Evolutionary conservation across 2,113 vertebrate species (phyloP), one percentile per base, ranked within the genome.

Genomic region (Alosa alosa): DNA sequence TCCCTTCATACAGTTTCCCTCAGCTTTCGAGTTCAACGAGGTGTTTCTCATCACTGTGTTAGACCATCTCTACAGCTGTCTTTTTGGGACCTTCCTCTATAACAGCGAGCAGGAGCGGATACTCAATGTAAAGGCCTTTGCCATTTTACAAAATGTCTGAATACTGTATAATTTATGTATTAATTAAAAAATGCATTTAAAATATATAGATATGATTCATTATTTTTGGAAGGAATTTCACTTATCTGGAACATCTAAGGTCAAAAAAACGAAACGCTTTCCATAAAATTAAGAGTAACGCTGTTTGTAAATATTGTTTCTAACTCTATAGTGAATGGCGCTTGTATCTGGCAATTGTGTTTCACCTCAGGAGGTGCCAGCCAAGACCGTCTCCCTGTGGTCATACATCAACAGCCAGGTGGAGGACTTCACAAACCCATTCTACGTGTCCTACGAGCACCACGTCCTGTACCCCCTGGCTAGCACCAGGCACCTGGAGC

Each of bases 21-120:
- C 98, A 84, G 98, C 97, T 0, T 99, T 99, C 90, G 97, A 99
- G 93, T 99, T 99, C 92, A 99, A 98, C 0, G 98, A 99, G 90
- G 91, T 99, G 31, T 98, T 99, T 94, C 94, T 99, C 91, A 94
- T 99, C 90, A 98, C 96, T 6, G 95, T 98, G 91, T 92, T 99
- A 94, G 98, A 99, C 91, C 98, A 99, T 88, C 97, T 99, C 20
- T 98, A 98, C 93, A 99, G 98, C 92, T 98, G 98, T 88, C 96
- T 99, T 82, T 99, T 99, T 87, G 98, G 98, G 52, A 98, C 97
- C 8, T 99, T 99, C 93, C 94, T 99, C 83, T 97, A 95, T 88
- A 98, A 97, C 95, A 97, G 96, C 87, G 98, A 99, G 88, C 96
- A 96, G 90, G 97, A 99, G 86, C 93, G 96, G 83, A 60, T 93